Evolutionary conservation across 2,888 invertebrate species (phyloP), one percentile per base, ranked within the genome.

Genomic region (Thumatha senex): DNA sequence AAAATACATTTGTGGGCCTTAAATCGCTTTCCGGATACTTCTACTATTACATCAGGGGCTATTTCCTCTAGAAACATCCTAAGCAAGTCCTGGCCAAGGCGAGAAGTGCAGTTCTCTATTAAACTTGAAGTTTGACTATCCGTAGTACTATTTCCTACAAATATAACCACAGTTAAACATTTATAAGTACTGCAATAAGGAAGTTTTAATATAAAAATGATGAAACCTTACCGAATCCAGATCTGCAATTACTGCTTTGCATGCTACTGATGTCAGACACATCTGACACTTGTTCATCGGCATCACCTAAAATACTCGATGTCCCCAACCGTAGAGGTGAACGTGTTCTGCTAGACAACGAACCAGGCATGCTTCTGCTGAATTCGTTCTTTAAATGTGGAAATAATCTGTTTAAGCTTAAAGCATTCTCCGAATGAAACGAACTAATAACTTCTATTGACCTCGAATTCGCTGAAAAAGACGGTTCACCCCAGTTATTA

Each of bases 1-100:
- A 98, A 88, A 72, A 98, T 97, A 80, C 98, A 98, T 84, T 97
- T 97, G 79, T 98, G 98, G 1, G 98, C 98, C 76, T 95, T 95
- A 44, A 98, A 95, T 45, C 96, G 93, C 44, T 95, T 93, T 0
- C 96, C 97, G 38, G 95, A 95, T 10, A 97, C 97, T 78, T 97
- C 96, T 9, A 97, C 95, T 5, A 95, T 94, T 40, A 97, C 97
- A 78, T 98, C 98, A 0, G 98, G 95, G 61, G 96, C 96, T 48
- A 97, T 96, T 86, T 97, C 97, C 74, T 97, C 97, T 56, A 97
- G 84, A 80, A 98, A 98, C 98, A 98, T 98, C 60, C 96, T 93
- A 29, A 98, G 88, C 47, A 98, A 87, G 84, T 98, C 98, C 74
- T 97, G 96, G 0, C 98, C 98, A 9, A 98, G 89, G 39, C 96